Percentiles rank a stretch among this genome's conserved stretches.
phyloP scores from a whole-genome alignment of 2,113 vertebrate genomes.

The Neopipo cinnamomea region DNA sequence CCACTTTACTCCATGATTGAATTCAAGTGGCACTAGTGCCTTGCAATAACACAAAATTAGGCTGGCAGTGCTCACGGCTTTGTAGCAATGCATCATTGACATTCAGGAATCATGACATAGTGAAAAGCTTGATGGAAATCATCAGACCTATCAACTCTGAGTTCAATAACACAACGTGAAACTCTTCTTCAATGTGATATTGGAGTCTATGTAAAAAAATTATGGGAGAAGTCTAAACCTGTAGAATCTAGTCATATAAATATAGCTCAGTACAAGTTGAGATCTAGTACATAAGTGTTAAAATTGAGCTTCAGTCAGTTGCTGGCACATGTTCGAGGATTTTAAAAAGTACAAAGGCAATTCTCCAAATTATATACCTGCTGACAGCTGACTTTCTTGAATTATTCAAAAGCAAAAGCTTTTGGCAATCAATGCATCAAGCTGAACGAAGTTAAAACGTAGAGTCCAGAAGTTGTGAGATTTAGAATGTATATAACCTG shows the following conservation, averaged over 20 bases:
- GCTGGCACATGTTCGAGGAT: neutral
- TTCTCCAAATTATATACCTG: conserved; percentile 36
- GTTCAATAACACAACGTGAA: neutral
- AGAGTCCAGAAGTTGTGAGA: neutral
- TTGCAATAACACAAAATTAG: neutral
- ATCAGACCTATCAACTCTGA: neutral
- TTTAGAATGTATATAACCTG: neutral
- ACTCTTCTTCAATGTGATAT: neutral
- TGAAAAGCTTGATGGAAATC: neutral
- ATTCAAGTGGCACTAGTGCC: neutral
- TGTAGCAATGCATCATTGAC: neutral
- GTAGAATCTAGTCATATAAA: neutral
- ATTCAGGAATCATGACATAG: neutral
- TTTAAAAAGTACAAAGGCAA: conserved; percentile 43
- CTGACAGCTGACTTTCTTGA: conserved; percentile 28
- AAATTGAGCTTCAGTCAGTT: conserved; percentile 17
- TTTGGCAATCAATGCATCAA: conserved; percentile 18
- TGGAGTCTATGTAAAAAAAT: neutral
- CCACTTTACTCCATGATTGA: neutral
- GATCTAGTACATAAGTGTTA: neutral
- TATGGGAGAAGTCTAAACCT: neutral
- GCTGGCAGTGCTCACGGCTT: neutral
- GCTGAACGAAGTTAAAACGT: neutral
- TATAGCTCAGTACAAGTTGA: neutral
- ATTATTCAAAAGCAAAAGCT: conserved; percentile 41